Conservation (phyloP, 2,888 invertebrate species). For the Griposia aprilina region DNA sequence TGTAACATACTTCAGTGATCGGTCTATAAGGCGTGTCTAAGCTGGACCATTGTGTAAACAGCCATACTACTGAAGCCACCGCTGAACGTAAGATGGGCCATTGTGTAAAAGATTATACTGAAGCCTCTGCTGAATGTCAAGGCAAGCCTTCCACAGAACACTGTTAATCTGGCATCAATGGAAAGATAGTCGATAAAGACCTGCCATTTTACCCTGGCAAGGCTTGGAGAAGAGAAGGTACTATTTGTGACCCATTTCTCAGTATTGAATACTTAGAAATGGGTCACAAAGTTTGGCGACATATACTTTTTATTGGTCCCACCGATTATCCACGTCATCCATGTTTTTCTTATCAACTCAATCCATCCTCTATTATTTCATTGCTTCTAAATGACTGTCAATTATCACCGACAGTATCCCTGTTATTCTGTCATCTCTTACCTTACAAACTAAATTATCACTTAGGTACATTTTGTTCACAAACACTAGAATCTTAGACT, state of each 20-base stretch:
- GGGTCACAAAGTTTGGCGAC: no score
- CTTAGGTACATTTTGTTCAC: conserved; percentile 42
- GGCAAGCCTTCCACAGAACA: background rate
- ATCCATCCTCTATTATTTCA: background rate
- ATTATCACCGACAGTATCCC: background rate
- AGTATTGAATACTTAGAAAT: background rate
- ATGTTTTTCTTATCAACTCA: background rate
- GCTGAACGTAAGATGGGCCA: background rate
- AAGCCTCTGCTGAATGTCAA: background rate
- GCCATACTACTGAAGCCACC: background rate
- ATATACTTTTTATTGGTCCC: background rate
- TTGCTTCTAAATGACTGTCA: background rate
- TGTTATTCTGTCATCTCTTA: background rate
- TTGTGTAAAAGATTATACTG: conserved; percentile 14
- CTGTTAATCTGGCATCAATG: conserved; percentile 9
- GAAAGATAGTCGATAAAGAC: background rate
- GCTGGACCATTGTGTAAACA: background rate
- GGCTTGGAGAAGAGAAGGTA: background rate
- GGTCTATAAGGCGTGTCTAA: no score
- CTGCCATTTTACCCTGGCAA: background rate
- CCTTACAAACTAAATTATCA: conserved; percentile 51
- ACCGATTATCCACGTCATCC: background rate
- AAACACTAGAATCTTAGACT: conserved; percentile 47
- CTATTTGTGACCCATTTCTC: background rate
- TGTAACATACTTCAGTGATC: background rate